Percentiles rank a stretch among this genome's conserved stretches.
phyloP scores from a whole-genome alignment of 2,797 vertebrate genomes.

The Macrochelys suwanniensis region DNA sequence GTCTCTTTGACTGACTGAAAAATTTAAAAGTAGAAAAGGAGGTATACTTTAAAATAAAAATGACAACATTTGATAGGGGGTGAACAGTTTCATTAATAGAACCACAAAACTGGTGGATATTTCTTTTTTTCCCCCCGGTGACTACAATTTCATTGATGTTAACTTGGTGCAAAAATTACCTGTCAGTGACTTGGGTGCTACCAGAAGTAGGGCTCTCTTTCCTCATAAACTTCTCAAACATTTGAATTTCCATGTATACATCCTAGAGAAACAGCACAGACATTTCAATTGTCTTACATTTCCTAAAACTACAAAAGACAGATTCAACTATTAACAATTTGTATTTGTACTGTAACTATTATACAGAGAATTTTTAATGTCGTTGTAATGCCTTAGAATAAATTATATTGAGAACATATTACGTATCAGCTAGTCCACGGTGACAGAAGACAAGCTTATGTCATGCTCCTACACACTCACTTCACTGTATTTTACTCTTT shows the following conservation, averaged over 20 bases:
- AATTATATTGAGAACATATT: background rate
- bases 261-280: conserved; percentile 80
- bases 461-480: background rate
- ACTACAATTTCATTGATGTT: background rate
- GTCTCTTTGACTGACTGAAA: background rate
- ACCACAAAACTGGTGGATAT: background rate
- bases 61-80: background rate
- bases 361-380: background rate
- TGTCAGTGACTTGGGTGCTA: conserved; percentile 60
- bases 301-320: background rate
- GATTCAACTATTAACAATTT: background rate
- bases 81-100: background rate
- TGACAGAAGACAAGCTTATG: background rate
- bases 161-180: conserved; percentile 69
- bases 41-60: background rate
- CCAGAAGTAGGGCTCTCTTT: conserved; percentile 63
- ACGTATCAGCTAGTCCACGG: background rate
- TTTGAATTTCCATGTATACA: conserved; percentile 86
- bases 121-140: background rate
- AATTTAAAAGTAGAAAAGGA: background rate
- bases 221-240: conserved; percentile 88
- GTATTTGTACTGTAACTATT: background rate
- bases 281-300: background rate
- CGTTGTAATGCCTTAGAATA: background rate
- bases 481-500: background rate